Evolutionary conservation across 2,113 vertebrate species (phyloP), one percentile per base, ranked within the genome.

Genomic region (Paracanthobrama guichenoti): DNA sequence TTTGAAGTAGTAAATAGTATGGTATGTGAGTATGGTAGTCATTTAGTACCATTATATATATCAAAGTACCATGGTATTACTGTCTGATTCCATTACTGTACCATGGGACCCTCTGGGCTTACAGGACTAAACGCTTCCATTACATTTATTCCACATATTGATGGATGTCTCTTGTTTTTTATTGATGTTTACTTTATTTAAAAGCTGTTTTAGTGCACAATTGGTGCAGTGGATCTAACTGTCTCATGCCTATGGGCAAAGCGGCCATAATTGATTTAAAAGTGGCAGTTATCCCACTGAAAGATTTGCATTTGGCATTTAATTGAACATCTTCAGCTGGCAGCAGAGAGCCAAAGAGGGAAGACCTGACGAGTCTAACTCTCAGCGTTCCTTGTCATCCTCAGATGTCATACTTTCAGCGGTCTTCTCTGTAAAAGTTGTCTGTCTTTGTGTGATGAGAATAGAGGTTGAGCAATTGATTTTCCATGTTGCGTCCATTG

Each of bases 281-380:
- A 67, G 69, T 60, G 35, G 20, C 53, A 20, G 69, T 59, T 82
- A 82, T 73, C 22, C 22, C 39, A 79, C 42, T 85, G 83, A 85
- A 62, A 81, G 78, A 86, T 91, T 88, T 91, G 81, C 79, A 85
- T 90, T 87, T 88, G 84, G 72, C 90, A 87, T 85, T 76, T 88
- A 90, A 91, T 89, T 80, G 48, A 64, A 90, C 92, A 90, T 90
- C 39, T 86, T 85, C 44, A 64, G 84, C 83, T 59, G 71, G 66
- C 28, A 88, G 86, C 75, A 84, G 71, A 88, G 84, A 85, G 78
- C 57, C 66, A 66, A 10, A 67, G 48, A 14, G 78, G 72, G 66
- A 35, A 85, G 77, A 72, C 39, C 53, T 44, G 42, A 28, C 31
- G 3, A 26, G 59, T 35, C 39, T 48, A n/a, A 20, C n/a, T 76